Evolutionary conservation across 2,888 invertebrate genomes (phyloP).

Genomic region (Clepsis dumicolana): DNA sequence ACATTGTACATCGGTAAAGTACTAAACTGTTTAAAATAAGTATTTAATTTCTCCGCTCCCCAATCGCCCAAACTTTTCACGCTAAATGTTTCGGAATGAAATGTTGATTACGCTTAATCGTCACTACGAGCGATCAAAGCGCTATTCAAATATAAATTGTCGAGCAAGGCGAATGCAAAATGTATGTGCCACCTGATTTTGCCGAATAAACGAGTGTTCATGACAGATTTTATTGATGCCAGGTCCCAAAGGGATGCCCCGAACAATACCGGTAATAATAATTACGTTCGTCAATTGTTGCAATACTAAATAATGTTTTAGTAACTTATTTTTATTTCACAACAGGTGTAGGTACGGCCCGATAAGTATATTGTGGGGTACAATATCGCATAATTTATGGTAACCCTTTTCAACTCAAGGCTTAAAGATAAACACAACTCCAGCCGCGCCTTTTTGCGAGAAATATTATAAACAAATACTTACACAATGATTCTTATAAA

Average conservation of each 20-base stretch:
- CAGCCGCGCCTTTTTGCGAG: neutral
- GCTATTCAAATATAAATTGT: slow-evolving; percentile 45
- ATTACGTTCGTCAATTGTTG: neutral
- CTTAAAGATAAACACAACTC: neutral
- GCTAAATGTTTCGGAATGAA: slow-evolving; percentile 37
- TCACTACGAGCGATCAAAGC: slow-evolving; percentile 45
- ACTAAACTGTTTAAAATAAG: neutral
- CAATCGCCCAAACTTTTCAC: neutral
- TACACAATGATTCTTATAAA: neutral
- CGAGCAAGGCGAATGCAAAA: slow-evolving; percentile 30
- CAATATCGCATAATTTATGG: neutral
- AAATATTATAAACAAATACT: neutral
- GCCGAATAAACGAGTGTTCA: neutral
- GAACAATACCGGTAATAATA: neutral
- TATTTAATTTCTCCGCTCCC: neutral
- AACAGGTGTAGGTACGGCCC: neutral
- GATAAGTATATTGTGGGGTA: neutral
- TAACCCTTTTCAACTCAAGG: neutral
- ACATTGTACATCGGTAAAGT: no score
- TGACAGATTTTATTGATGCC: slow-evolving; percentile 7
- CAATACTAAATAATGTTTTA: neutral
- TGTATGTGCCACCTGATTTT: slow-evolving; percentile 34
- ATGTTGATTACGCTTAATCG: slow-evolving; percentile 44
- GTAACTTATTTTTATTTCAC: neutral
- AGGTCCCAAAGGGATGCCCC: neutral